Conservation (phyloP, 2,113 vertebrate genomes). For the Hemicordylus capensis region DNA sequence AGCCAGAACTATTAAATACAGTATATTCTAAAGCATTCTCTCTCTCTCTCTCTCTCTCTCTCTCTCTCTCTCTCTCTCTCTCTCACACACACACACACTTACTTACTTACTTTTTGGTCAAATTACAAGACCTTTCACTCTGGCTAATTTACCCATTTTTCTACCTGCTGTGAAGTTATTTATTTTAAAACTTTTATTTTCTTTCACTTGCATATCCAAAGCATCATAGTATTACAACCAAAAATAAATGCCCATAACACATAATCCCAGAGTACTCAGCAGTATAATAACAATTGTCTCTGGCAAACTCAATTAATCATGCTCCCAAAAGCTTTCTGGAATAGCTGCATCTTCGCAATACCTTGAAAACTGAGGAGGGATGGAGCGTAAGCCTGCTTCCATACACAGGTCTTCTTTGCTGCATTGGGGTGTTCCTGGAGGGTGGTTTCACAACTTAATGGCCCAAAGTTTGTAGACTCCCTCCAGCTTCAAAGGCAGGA, state of each 20-base stretch:
- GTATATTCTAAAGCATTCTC: constrained; percentile 6
- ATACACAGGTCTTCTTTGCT: neutral
- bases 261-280: neutral
- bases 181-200: neutral
- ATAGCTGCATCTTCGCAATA: neutral
- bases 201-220: neutral
- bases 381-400: neutral
- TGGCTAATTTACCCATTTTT: neutral
- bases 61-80: neutral
- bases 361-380: neutral
- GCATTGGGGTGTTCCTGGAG: neutral
- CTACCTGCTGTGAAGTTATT: neutral
- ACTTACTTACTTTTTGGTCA: neutral
- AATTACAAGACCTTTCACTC: neutral
- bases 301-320: neutral
- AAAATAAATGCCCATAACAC: neutral
- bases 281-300: neutral
- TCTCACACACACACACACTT: no score
- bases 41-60: neutral
- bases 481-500: no score
- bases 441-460: neutral
- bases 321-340: neutral
- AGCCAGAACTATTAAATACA: constrained; percentile 1
- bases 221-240: neutral
- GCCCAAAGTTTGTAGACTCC: no score